phyloP scores from a whole-genome alignment of 2,113 vertebrate species.

The Lamprologus tigripictilis region DNA sequence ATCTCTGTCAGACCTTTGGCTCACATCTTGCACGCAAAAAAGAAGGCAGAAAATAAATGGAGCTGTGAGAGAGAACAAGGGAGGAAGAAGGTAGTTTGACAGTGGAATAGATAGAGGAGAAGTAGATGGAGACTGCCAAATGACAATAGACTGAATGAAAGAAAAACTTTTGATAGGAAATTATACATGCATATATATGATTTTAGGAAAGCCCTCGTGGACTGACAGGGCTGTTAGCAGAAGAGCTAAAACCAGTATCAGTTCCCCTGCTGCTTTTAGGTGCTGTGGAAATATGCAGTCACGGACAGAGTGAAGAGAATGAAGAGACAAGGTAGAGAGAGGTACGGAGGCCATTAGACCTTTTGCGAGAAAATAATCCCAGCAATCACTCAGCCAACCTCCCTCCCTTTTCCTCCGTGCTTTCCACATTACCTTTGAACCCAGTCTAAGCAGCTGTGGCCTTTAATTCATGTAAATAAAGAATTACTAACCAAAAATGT shows the following conservation, averaged over 20 bases:
- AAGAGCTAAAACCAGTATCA: background rate
- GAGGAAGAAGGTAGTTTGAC: background rate
- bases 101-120: background rate
- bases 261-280: background rate
- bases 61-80: background rate
- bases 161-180: background rate
- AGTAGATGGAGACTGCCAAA: background rate
- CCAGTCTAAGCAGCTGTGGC: background rate
- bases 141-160: background rate
- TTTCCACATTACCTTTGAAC: slow-evolving; percentile 26
- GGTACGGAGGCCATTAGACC: slow-evolving; percentile 23
- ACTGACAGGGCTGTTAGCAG: background rate
- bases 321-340: background rate
- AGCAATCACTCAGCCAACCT: background rate
- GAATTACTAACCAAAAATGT: background rate
- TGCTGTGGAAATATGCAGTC: background rate
- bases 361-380: slow-evolving; percentile 15
- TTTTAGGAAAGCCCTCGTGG: slow-evolving; percentile 23
- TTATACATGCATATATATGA: background rate
- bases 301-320: background rate
- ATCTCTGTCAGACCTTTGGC: slow-evolving; percentile 45
- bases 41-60: background rate
- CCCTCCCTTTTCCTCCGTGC: background rate
- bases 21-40: slow-evolving; percentile 5
- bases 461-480: slow-evolving; percentile 24